Conservation (phyloP, 2,113 vertebrate genomes). For the Cromileptes altivelis region DNA sequence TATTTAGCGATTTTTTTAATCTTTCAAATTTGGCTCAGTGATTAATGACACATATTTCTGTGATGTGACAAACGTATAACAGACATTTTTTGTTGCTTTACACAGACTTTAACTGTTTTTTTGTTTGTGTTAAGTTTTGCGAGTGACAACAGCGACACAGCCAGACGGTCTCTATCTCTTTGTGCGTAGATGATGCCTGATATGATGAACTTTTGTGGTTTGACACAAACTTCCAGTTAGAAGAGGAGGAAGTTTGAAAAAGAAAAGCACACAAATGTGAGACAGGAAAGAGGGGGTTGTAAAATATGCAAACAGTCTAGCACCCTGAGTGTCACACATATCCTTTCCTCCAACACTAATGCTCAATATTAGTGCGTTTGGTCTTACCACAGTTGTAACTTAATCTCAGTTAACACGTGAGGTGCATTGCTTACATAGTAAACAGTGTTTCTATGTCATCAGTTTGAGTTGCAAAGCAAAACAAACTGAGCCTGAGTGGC, state of each 20-base stretch:
- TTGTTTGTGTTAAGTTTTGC: not conserved
- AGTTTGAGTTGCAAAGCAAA: slow-evolving; percentile 30
- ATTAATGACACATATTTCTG: too few relatives aligned
- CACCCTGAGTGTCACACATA: not conserved
- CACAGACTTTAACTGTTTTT: not conserved
- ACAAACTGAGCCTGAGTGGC: slow-evolving; percentile 28
- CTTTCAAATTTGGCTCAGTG: too few relatives aligned
- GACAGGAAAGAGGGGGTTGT: not conserved
- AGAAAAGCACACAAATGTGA: not conserved
- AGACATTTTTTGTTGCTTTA: too few relatives aligned
- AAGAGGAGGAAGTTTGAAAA: slow-evolving; percentile 3
- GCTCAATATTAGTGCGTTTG: not conserved
- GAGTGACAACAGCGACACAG: not conserved
- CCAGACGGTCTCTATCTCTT: not conserved
- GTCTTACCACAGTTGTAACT: not conserved
- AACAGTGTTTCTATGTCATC: slow-evolving; percentile 44
- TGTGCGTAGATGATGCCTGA: not conserved
- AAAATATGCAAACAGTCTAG: not conserved
- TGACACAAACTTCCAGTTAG: not conserved
- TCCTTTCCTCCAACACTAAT: not conserved
- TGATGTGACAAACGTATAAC: too few relatives aligned
- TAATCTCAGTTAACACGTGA: slow-evolving; percentile 3
- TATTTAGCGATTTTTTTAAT: too few relatives aligned
- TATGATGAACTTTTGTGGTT: not conserved
- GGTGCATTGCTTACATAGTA: slow-evolving; percentile 25